Evolutionary conservation across 2,113 vertebrate genomes (phyloP).

Genomic region (Rhinogobius similis): DNA sequence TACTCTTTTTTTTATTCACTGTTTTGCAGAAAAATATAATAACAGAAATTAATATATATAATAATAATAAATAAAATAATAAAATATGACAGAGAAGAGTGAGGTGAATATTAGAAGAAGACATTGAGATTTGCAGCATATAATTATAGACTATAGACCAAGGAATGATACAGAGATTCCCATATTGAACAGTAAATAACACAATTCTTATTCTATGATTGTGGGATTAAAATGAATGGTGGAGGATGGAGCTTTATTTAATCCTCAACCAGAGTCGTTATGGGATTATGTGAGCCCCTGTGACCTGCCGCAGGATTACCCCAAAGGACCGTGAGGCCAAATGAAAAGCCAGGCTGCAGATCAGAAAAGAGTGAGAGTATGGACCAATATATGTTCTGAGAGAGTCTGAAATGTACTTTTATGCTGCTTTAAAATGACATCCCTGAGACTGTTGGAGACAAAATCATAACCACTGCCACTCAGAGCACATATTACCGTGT

Average conservation of each 20-base stretch:
- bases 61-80: too few species aligned
- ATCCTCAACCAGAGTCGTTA: slow-evolving; percentile 7
- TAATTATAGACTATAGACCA: too few species aligned
- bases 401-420: neutral
- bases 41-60: too few species aligned
- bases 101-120: too few species aligned
- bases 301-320: slow-evolving; percentile 5
- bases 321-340: slow-evolving; percentile 1
- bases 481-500: neutral
- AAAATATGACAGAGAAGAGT: too few species aligned
- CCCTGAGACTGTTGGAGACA: neutral
- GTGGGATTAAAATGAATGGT: slow-evolving; percentile 11
- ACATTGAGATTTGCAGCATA: too few species aligned
- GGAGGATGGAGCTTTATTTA: slow-evolving; percentile 7
- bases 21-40: too few species aligned
- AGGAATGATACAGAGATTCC: too few species aligned
- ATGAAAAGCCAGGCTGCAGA: neutral
- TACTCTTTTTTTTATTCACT: too few species aligned
- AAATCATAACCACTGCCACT: neutral
- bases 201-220: neutral
- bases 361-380: neutral
- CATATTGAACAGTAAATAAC: slow-evolving; percentile 6
- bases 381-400: neutral
- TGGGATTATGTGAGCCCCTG: slow-evolving; percentile 7
- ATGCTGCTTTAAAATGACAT: neutral